A percentile compares a stretch with the other conserved stretches of the same genome.
Evolutionary conservation across 2,113 vertebrate species (phyloP).

Genomic region (Cyprinodon variegatus): DNA sequence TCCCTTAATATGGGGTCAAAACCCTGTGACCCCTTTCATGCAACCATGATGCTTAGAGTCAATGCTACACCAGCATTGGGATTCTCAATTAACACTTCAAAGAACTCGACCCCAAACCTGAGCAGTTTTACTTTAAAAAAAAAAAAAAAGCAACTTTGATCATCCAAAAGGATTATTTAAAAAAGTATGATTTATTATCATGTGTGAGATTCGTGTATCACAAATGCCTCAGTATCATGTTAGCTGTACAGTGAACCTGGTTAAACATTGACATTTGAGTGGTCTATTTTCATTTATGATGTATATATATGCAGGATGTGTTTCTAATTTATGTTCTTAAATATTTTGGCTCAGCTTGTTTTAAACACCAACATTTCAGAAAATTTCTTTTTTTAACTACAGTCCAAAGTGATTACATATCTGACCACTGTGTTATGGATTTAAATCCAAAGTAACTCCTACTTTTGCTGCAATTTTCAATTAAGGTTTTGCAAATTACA

Average conservation of each 20-base stretch:
- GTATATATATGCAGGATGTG: not conserved
- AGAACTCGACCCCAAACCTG: not conserved
- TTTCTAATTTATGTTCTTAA: not conserved
- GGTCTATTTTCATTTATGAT: not conserved
- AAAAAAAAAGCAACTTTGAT: not conserved
- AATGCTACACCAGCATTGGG: not conserved
- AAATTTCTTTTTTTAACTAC: not conserved
- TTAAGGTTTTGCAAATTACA: not conserved
- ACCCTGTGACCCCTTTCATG: conserved; percentile 31
- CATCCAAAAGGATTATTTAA: not conserved
- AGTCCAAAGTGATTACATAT: not conserved
- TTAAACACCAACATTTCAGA: not conserved
- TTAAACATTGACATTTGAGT: not conserved
- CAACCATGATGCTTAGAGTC: not conserved
- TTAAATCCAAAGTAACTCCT: not conserved
- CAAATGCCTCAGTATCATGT: not conserved
- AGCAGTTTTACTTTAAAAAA: not conserved
- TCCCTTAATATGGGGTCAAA: conserved; percentile 72
- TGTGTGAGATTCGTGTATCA: not conserved
- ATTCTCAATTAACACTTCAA: not conserved
- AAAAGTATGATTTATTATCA: not conserved
- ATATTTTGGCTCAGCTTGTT: not conserved
- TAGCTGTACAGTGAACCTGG: not conserved
- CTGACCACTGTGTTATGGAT: not conserved
- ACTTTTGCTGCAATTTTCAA: not conserved